Percentiles rank a stretch among this genome's conserved stretches.
Conservation (phyloP, 2,888 invertebrate species). For the Orgyia antiqua region DNA sequence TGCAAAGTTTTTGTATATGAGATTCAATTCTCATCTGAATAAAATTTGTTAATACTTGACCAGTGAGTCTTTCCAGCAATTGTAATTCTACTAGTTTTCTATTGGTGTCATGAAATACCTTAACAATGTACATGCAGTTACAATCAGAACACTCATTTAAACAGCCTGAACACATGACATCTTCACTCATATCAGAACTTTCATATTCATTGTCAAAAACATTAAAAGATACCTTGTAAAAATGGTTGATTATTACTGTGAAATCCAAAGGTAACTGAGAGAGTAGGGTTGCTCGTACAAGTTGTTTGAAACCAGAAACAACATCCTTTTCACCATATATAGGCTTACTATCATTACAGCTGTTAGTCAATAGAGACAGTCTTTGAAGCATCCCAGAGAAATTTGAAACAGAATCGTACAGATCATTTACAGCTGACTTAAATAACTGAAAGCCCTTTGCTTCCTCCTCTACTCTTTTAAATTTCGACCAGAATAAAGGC, state of each 20-base stretch:
- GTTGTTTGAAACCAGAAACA: slow-evolving; percentile 79
- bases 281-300: slow-evolving; percentile 81
- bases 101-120: slow-evolving; percentile 87
- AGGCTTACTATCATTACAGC: slow-evolving; percentile 58
- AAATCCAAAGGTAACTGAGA: slow-evolving; percentile 85
- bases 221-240: slow-evolving; percentile 87
- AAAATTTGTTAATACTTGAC: slow-evolving; percentile 89
- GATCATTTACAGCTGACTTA: slow-evolving; percentile 81
- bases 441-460: slow-evolving; percentile 81
- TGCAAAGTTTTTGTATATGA: slow-evolving; percentile 90
- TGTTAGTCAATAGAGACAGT: slow-evolving; percentile 72
- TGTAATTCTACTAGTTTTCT: slow-evolving; percentile 86
- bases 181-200: slow-evolving; percentile 76
- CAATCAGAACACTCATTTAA: slow-evolving; percentile 77
- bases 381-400: slow-evolving; percentile 76
- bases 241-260: slow-evolving; percentile 83
- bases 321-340: slow-evolving; percentile 76
- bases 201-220: slow-evolving; percentile 79
- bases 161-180: slow-evolving; percentile 85
- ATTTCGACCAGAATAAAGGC: slow-evolving; percentile 83
- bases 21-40: slow-evolving; percentile 90
- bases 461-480: slow-evolving; percentile 70
- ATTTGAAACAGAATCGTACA: slow-evolving; percentile 76
- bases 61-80: slow-evolving; percentile 89
- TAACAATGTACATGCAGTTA: slow-evolving; percentile 81